phyloP scores from a whole-genome alignment of 2,888 invertebrate species.

The Pheosia tremula region DNA sequence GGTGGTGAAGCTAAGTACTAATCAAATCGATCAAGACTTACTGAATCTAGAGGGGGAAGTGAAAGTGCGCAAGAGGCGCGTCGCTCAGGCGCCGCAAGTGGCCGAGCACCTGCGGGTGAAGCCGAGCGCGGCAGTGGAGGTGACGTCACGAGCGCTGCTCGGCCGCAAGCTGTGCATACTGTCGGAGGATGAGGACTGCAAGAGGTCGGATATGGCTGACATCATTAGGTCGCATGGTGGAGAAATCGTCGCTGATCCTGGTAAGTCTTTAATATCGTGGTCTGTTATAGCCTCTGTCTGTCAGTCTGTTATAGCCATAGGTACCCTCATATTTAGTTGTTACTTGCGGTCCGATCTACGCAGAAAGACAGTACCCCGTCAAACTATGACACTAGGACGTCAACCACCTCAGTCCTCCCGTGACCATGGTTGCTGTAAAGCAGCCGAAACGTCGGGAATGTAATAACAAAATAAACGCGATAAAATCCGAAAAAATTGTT shows the following conservation, averaged over 20 bases:
- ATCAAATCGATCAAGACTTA: conserved; percentile 54
- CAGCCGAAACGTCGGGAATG: too few relatives aligned
- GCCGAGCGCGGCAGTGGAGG: conserved; percentile 41
- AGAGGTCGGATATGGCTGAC: conserved; percentile 52
- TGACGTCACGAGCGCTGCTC: conserved; percentile 57
- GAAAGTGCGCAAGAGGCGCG: conserved; percentile 53
- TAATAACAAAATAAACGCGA: too few relatives aligned
- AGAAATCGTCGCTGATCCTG: conserved; percentile 61
- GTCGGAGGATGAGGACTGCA: conserved; percentile 66
- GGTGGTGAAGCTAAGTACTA: conserved; percentile 64
- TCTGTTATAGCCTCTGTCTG: too few relatives aligned
- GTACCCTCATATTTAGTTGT: too few relatives aligned
- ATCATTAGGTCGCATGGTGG: conserved; percentile 69
- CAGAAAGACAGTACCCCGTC: too few relatives aligned
- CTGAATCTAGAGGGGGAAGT: conserved; percentile 34
- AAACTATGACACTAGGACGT: too few relatives aligned
- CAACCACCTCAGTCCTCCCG: too few relatives aligned
- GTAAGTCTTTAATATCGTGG: conserved; percentile 41
- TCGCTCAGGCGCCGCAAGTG: conserved; percentile 52
- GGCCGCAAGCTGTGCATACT: conserved; percentile 64
- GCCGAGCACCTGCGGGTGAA: conserved; percentile 58
- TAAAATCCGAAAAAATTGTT: too few relatives aligned
- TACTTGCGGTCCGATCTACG: too few relatives aligned
- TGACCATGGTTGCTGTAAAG: too few relatives aligned
- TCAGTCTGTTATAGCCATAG: too few relatives aligned